Percentiles rank a stretch among this genome's conserved stretches.
Conservation (phyloP, 2,113 vertebrate genomes). For the Ameiurus melas region DNA sequence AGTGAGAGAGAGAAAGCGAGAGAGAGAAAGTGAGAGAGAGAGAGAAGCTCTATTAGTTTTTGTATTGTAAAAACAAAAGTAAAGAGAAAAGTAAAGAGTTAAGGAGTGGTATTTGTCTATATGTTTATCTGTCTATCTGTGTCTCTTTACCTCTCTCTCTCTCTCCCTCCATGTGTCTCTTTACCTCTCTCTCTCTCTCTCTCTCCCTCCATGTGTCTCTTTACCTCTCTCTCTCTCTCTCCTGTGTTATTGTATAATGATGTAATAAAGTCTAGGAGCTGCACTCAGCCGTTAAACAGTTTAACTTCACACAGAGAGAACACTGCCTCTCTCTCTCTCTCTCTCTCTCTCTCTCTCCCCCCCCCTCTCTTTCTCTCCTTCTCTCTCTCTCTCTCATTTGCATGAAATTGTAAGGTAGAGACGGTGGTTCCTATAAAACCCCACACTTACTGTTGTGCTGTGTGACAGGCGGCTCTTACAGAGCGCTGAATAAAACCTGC, state of each 20-base stretch:
- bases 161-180: neutral
- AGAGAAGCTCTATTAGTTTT: too few species aligned
- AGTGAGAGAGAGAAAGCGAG: too few species aligned
- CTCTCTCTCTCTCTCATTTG: slow-evolving; percentile 43
- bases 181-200: neutral
- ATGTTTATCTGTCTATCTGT: neutral
- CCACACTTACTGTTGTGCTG: slow-evolving; percentile 41
- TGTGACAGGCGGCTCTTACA: slow-evolving; percentile 49
- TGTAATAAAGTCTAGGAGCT: neutral
- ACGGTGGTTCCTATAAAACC: slow-evolving; percentile 51
- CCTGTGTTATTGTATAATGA: neutral
- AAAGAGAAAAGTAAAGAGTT: neutral
- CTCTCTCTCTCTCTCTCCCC: neutral
- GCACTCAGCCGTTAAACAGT: neutral
- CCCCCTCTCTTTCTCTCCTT: too few species aligned
- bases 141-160: neutral
- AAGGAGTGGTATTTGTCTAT: neutral
- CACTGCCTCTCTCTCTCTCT: neutral
- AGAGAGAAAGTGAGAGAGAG: neutral
- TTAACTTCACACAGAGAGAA: neutral
- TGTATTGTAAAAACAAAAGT: neutral
- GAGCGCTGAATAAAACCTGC: slow-evolving; percentile 25
- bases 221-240: neutral
- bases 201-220: too few species aligned
- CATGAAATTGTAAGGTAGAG: slow-evolving; percentile 52